phyloP scores from a whole-genome alignment of 2,113 vertebrate genomes.

The Baryphthengus martii region DNA sequence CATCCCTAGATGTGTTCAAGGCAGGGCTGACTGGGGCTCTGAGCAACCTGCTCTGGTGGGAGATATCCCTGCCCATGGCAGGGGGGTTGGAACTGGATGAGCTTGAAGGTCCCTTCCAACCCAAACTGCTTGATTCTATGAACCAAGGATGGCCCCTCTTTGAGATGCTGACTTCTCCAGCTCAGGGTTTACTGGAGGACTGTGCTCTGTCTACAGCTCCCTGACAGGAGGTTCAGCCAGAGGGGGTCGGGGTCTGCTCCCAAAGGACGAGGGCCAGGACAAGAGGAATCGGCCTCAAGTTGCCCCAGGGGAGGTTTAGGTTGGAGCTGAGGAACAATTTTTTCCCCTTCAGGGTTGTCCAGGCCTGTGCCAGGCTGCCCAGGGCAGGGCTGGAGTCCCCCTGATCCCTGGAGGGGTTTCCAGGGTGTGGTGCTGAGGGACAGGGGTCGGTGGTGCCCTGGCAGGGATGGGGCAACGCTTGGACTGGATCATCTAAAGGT shows the following conservation, averaged over 20 bases:
- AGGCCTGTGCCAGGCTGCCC: too few relatives aligned
- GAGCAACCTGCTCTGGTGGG: background rate
- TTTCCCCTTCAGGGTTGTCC: too few relatives aligned
- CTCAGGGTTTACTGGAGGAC: accelerated
- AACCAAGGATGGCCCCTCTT: background rate
- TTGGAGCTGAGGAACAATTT: too few relatives aligned
- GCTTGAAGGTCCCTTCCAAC: background rate
- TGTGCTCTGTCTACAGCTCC: background rate
- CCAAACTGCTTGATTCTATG: background rate
- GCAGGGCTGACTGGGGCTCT: background rate
- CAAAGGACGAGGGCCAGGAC: too few relatives aligned
- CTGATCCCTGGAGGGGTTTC: background rate
- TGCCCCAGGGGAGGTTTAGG: too few relatives aligned
- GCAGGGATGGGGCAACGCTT: too few relatives aligned
- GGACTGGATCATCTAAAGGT: too few relatives aligned
- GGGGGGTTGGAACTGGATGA: background rate
- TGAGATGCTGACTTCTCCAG: background rate
- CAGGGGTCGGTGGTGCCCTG: too few relatives aligned
- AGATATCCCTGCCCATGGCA: background rate
- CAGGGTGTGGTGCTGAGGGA: too few relatives aligned
- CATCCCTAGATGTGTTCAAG: background rate
- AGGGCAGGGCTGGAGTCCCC: background rate
- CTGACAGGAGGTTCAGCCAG: too few relatives aligned
- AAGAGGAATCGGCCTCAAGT: too few relatives aligned
- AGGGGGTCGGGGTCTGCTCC: too few relatives aligned